These are phyloP conservation scores for Poeciliopsis presidionis DNA, from an alignment of 2,797 vertebrate genomes.

Conservation along the genomic window DNA sequence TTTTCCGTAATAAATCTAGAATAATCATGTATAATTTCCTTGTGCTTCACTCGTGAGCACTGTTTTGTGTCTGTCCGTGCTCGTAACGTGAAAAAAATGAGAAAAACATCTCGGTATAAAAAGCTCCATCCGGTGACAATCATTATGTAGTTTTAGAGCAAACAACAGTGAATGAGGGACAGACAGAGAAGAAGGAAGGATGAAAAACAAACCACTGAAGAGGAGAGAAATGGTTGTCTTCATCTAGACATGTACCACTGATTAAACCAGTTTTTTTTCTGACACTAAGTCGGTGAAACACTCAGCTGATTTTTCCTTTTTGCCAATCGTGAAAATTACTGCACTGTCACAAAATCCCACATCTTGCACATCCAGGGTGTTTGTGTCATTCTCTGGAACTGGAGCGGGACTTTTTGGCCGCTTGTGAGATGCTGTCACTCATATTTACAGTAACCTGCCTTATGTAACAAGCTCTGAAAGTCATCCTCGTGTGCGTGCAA, in stretches of 20 bases:
- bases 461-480: slow-evolving; percentile 1
- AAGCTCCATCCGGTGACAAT: slow-evolving; percentile 41
- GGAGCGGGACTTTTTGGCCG: background rate
- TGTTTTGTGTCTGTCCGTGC: background rate
- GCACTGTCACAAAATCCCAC: background rate
- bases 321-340: background rate
- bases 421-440: background rate
- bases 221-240: slow-evolving; percentile 59
- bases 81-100: background rate
- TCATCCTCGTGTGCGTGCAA: background rate
- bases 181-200: slow-evolving; percentile 28
- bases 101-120: slow-evolving; percentile 8
- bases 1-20: background rate
- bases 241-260: slow-evolving; percentile 6
- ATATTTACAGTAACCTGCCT: background rate
- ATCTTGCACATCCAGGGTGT: slow-evolving; percentile 14
- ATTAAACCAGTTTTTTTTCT: slow-evolving; percentile 36
- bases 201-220: slow-evolving; percentile 63
- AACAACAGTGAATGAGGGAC: slow-evolving; percentile 1
- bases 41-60: background rate
- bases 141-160: background rate
- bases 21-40: background rate
- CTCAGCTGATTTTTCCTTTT: slow-evolving; percentile 9
- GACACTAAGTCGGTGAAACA: background rate
- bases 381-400: slow-evolving; percentile 13